Conservation (phyloP, 1,140 invertebrate genomes). For the Aplysia californica region DNA sequence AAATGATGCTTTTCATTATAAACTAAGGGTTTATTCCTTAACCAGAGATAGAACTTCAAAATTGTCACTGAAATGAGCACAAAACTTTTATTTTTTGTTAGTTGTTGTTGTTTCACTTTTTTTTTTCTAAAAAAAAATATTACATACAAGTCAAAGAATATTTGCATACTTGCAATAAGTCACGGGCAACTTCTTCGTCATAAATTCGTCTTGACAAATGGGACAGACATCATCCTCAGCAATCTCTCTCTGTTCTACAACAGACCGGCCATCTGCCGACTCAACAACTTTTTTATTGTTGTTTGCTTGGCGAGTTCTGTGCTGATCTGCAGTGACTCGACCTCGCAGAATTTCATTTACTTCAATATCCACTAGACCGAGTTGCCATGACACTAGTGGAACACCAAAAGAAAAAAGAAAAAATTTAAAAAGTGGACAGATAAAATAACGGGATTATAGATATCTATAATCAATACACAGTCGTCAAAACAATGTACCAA, state of each 20-base stretch:
- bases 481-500: too few species aligned
- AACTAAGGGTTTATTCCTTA: background rate
- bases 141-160: too few species aligned
- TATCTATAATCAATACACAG: too few species aligned
- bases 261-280: constrained; percentile 41
- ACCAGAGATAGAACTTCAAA: too few species aligned
- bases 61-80: too few species aligned
- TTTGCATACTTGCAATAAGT: constrained; percentile 66
- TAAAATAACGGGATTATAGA: too few species aligned
- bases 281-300: constrained; percentile 21
- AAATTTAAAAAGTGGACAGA: too few species aligned
- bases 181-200: constrained; percentile 64
- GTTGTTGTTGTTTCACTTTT: too few species aligned
- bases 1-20: too few species aligned
- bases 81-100: too few species aligned
- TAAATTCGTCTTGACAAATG: constrained; percentile 68
- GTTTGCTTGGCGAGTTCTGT: constrained; percentile 28
- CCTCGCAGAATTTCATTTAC: constrained; percentile 63
- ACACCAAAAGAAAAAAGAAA: too few species aligned
- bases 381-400: constrained; percentile 66
- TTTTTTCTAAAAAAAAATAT: too few species aligned
- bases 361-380: constrained; percentile 66
- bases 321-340: constrained; percentile 26
- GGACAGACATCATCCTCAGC: constrained; percentile 66
- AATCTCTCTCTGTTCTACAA: constrained; percentile 63